Evolutionary conservation across 2,888 invertebrate genomes (phyloP).

Genomic region (Orgyia antiqua): DNA sequence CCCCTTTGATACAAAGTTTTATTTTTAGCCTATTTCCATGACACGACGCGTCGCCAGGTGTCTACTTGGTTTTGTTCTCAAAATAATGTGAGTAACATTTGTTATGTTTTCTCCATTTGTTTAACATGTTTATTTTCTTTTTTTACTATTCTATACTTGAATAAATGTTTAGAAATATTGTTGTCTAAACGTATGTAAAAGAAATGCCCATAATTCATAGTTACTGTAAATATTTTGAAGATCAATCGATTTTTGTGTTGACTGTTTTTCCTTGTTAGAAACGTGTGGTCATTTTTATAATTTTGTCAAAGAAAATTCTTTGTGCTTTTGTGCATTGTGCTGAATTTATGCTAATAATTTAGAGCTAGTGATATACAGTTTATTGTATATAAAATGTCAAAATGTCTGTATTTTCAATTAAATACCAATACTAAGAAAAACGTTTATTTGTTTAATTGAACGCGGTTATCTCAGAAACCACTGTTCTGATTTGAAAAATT

Average conservation of each 20-base stretch:
- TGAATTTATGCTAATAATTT: too few relatives aligned
- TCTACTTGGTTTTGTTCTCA: slow-evolving; percentile 26
- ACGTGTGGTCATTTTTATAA: too few relatives aligned
- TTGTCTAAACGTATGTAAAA: neutral
- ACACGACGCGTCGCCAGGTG: slow-evolving; percentile 28
- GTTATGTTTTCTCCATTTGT: slow-evolving; percentile 26
- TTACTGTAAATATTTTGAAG: neutral
- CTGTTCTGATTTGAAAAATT: too few relatives aligned
- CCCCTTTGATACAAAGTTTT: slow-evolving; percentile 45
- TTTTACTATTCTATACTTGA: slow-evolving; percentile 7
- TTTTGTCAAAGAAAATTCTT: too few relatives aligned
- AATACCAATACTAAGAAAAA: too few relatives aligned
- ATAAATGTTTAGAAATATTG: slow-evolving; percentile 4
- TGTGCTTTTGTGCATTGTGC: too few relatives aligned
- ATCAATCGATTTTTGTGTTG: neutral
- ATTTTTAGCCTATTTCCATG: slow-evolving; percentile 40
- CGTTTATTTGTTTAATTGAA: too few relatives aligned
- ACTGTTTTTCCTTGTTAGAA: too few relatives aligned
- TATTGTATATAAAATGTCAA: too few relatives aligned
- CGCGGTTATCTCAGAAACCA: too few relatives aligned
- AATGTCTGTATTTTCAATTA: too few relatives aligned
- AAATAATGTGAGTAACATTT: slow-evolving; percentile 23
- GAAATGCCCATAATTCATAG: neutral
- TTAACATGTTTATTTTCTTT: slow-evolving; percentile 19
- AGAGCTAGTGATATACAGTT: too few relatives aligned